Conservation (phyloP, 2,113 vertebrate species). For the Callaeas wilsoni region DNA sequence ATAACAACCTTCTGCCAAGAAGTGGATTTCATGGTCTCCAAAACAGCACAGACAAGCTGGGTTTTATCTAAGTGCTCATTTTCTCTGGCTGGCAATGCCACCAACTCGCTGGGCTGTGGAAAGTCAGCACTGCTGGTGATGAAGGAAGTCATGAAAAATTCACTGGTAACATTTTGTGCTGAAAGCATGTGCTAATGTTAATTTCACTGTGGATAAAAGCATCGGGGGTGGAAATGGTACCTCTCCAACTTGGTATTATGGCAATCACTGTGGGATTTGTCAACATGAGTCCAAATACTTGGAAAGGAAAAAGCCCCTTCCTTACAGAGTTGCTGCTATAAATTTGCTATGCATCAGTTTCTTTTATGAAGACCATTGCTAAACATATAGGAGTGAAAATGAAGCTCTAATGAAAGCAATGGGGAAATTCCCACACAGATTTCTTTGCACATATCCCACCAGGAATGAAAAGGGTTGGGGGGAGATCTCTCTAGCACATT, state of each 20-base stretch:
- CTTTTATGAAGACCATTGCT: not conserved
- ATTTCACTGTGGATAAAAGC: not conserved
- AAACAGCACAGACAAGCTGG: not conserved
- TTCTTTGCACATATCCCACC: not conserved
- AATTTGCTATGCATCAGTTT: not conserved
- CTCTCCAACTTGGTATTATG: not conserved
- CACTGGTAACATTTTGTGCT: conserved; percentile 3
- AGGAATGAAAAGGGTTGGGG: not conserved
- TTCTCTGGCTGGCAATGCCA: not conserved
- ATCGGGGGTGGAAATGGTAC: not conserved
- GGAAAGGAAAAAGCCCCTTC: not conserved
- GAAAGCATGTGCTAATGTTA: not conserved
- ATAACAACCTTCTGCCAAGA: not conserved
- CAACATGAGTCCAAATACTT: not conserved
- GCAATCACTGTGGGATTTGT: not conserved
- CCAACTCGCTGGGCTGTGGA: not conserved
- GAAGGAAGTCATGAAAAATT: conserved; percentile 35
- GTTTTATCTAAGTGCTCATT: not conserved
- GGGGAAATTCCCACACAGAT: not conserved
- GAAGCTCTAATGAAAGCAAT: not conserved
- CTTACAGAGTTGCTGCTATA: not conserved
- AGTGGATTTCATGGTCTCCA: not conserved
- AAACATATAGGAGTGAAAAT: not conserved
- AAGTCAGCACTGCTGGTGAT: not conserved
- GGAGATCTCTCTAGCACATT: not conserved